phyloP scores from a whole-genome alignment of 1,140 invertebrate species.

The Philopotamus ludificatus region DNA sequence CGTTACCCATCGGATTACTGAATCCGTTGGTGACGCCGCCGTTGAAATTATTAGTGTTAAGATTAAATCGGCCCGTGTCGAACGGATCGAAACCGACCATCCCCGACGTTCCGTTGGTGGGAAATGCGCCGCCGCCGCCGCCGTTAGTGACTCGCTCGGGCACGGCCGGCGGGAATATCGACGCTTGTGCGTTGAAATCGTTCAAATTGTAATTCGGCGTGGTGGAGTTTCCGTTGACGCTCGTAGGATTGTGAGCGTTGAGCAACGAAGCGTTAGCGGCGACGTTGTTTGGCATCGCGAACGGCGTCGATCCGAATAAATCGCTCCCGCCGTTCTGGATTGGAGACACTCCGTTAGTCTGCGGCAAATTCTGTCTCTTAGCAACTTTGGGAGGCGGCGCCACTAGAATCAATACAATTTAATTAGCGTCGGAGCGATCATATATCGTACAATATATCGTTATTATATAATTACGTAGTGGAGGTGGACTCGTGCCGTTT shows the following conservation, averaged over 20 bases:
- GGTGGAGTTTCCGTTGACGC: conserved; percentile 7
- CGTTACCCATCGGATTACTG: conserved; percentile 47
- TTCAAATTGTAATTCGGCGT: conserved; percentile 54
- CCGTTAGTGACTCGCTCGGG: too few species aligned
- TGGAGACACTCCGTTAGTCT: conserved; percentile 45
- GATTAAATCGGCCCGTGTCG: conserved; percentile 74
- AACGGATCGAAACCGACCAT: conserved; percentile 64
- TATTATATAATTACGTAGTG: conserved; percentile 59
- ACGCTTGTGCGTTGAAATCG: conserved; percentile 52
- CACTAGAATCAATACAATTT: conserved; percentile 58
- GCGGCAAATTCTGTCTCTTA: conserved; percentile 57
- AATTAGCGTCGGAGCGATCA: too few species aligned
- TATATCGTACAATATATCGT: too few species aligned
- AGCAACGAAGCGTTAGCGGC: conserved; percentile 25
- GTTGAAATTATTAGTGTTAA: conserved; percentile 14
- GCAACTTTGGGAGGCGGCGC: conserved; percentile 76
- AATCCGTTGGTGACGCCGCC: conserved; percentile 47
- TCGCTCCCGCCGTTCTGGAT: conserved; percentile 54
- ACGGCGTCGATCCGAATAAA: conserved; percentile 68
- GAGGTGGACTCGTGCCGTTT: conserved; percentile 57
- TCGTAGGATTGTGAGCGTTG: conserved; percentile 18
- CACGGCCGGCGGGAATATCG: conserved; percentile 43
- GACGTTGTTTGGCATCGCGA: conserved; percentile 45
- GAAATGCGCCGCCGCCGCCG: conserved; percentile 44
- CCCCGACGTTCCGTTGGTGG: conserved; percentile 46